Conservation (phyloP, 2,888 invertebrate species). For the Argyresthia albistria region DNA sequence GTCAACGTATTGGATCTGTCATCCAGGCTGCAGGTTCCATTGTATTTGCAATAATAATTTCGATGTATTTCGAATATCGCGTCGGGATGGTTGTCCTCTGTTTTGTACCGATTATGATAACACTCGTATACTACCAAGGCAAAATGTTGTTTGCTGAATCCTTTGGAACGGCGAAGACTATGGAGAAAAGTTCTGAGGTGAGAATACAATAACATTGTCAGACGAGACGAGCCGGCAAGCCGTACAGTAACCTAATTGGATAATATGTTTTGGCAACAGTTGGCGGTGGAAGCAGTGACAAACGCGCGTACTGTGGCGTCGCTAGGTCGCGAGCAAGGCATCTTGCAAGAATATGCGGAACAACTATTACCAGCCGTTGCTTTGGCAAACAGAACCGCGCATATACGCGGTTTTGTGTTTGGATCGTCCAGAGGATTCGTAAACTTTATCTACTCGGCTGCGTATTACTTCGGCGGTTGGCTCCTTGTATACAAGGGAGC, state of each 20-base stretch:
- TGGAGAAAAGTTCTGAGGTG: conserved; percentile 83
- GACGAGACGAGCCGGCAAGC: not conserved
- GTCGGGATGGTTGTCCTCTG: conserved; percentile 80
- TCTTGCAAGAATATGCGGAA: conserved; percentile 74
- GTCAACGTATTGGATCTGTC: conserved; percentile 84
- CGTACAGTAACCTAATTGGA: not conserved
- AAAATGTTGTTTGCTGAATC: conserved; percentile 77
- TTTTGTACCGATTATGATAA: conserved; percentile 80
- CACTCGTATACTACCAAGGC: conserved; percentile 78
- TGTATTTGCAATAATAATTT: conserved; percentile 74
- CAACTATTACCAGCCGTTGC: conserved; percentile 74
- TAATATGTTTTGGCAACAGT: conserved; percentile 31
- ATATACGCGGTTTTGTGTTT: conserved; percentile 78
- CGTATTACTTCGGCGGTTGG: conserved; percentile 81
- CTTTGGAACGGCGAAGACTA: conserved; percentile 76
- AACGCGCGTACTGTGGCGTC: conserved; percentile 85
- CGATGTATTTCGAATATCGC: conserved; percentile 82
- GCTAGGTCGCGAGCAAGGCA: conserved; percentile 78
- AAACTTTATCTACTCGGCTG: conserved; percentile 80
- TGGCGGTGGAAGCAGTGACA: conserved; percentile 84
- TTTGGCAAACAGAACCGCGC: conserved; percentile 72
- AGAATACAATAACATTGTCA: not conserved
- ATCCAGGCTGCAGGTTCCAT: conserved; percentile 82
- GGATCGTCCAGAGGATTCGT: conserved; percentile 81
- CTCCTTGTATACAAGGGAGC: conserved; percentile 74